Base-by-base conservation (phyloP, 2,797 vertebrate genomes). In the Falco concolor region DNA sequence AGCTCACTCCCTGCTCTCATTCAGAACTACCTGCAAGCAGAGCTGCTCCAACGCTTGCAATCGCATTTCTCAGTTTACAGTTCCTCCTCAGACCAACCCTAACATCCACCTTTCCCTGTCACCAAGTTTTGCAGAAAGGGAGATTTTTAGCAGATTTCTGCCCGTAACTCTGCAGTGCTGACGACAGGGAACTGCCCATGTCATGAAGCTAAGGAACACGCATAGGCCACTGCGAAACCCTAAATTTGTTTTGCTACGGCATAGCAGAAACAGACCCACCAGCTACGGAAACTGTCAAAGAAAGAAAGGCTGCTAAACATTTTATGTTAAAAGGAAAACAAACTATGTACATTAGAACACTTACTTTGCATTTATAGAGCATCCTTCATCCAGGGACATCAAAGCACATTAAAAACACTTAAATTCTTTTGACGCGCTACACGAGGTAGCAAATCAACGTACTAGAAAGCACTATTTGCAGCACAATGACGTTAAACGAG, bases 361-460 rank as follows among this genome's bases (percentile, higher is more conserved):
- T 97, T 96, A 96, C 93, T 96, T 96, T 89, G 83, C 91, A 95
- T 94, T 97, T 95, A 93, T 86, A 96, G 63, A 92, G 83, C 96
- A 95, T 97, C 52, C 90, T 96, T 96, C 89, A 91, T 47, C 80
- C 89, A 88, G 44, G 45, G 79, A 92, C 86, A 95, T 93, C 91
- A 94, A 91, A 96, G 73, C 40, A 61, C 81, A 83, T n/a, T 65
- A 89, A 68, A 73, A 90, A 44, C 57, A 52, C 76, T 67, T 60
- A 63, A 91, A 91, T 60, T 68, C 86, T 83, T 85, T 73, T 0
- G 30, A 89, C 19, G 2, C 2, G 17, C 59, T 85, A 65, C 30
- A 36, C 0, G 2, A 65, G 38, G 45, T 60, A 69, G 49, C 42
- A 95, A 82, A 93, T 67, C 59, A 0, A 38, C 1, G 5, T 59